Base-by-base conservation (phyloP, 64 coral and sea anemone genomes). In the Anthopleura sola region DNA sequence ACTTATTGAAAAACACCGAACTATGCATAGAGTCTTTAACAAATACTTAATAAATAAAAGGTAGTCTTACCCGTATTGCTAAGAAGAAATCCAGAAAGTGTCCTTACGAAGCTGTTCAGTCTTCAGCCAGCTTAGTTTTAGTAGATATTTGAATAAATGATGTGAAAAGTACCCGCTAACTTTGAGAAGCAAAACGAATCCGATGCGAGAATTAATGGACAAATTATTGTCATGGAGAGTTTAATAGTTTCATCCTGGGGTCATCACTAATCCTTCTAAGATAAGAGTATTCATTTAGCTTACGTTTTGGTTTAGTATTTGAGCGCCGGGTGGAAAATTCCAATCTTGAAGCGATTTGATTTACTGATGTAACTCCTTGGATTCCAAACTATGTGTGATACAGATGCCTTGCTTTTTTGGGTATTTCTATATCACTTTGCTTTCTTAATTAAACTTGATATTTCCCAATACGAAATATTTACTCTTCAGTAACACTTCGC, bases 401-500 rank as follows among this genome's bases (percentile, higher is more conserved):
- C 5, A 1, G 5, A n/a, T 3, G 21, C 58, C 7, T 23, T n/a
- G 8, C 21, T 11, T 26, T 26, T n/a, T 62, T 6, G 23, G 11
- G 58, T 26, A 24, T 62, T 26, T 62, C 58, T 62, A 28, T 62
- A 11, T 62, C 58, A n/a, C 16, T 62, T 62, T 26, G 23, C n/a
- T 62, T 23, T 62, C 58, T 62, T 62, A 62, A 62, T 62, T 62
- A 62, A 62, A 62, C 58, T 62, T 62, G 58, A 62, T 62, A 62
- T 62, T 62, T 62, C 11, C 24, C 58, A 62, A 62, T 62, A 62
- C 58, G 58, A 62, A 26, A n/a, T 62, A 62, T 62, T 62, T 62
- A 26, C 7, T 62, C 6, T 8, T 62, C 24, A 62, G 23, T 26
- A 62, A 26, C 58, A 62, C 58, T 11, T 28, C n/a, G 58, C 58